Evolutionary conservation across 37 sponge, comb jelly and placozoan genomes (phyloP).

Genomic region (Oopsacas minuta): DNA sequence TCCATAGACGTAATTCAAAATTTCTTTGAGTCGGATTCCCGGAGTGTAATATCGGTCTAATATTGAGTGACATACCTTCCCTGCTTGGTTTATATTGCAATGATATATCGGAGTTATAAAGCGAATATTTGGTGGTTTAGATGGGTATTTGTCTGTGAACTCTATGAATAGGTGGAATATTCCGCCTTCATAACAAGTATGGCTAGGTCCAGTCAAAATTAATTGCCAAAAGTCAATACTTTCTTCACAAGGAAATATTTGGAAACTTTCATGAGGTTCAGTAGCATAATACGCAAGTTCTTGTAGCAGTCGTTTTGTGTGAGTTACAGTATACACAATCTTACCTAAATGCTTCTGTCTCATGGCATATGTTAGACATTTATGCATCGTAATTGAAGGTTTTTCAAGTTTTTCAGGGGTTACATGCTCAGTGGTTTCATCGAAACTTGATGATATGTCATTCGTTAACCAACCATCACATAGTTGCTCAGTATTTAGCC

Average conservation of each 20-base stretch:
- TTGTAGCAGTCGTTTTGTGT: not conserved
- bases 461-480: not conserved
- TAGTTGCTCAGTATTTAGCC: not conserved
- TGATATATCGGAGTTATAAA: conserved; percentile 21
- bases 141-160: conserved; percentile 22
- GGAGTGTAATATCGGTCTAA: not conserved
- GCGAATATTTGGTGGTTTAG: conserved; percentile 23
- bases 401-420: not conserved
- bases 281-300: not conserved
- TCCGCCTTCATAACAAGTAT: conserved; percentile 20
- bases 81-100: conserved; percentile 21
- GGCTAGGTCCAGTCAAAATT: conserved; percentile 7
- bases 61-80: conserved; percentile 15
- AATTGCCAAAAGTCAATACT: conserved; percentile 19
- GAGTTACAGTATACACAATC: not conserved
- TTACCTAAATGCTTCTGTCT: not conserved
- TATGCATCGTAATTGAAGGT: not conserved
- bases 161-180: not conserved
- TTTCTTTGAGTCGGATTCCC: not conserved
- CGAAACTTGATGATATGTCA: not conserved
- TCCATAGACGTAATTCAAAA: conserved; percentile 3
- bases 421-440: not conserved
- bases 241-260: conserved; percentile 19
- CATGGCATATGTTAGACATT: not conserved
- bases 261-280: not conserved